A percentile compares a stretch with the other conserved stretches of the same genome.
phyloP scores from a whole-genome alignment of 2,113 vertebrate species.

The Chaetodon auriga region DNA sequence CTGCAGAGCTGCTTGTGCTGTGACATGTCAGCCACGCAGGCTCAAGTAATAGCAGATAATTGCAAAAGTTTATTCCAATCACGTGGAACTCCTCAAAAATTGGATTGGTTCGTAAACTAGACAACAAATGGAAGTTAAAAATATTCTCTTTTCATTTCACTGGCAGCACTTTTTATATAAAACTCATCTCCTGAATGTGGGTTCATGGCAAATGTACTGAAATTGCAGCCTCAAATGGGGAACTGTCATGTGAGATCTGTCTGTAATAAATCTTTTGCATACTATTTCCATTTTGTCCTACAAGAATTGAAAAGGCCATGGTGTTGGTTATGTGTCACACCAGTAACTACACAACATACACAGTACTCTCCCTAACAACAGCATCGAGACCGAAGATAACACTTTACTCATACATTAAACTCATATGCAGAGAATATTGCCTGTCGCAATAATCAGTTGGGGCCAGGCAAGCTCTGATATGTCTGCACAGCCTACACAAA shows the following conservation, averaged over 20 bases:
- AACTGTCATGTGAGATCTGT: background rate
- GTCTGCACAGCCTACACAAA: background rate
- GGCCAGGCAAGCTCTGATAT: background rate
- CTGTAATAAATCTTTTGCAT: slow-evolving; percentile 24
- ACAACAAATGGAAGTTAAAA: background rate
- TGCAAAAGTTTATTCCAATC: slow-evolving; percentile 24
- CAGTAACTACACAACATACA: background rate
- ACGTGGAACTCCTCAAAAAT: slow-evolving; percentile 12
- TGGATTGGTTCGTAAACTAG: slow-evolving; percentile 2
- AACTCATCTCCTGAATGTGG: background rate
- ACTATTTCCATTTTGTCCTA: slow-evolving; percentile 47
- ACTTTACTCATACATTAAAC: background rate
- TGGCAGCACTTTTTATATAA: background rate
- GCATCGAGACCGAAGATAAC: background rate
- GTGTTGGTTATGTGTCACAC: background rate
- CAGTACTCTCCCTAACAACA: background rate
- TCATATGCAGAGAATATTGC: background rate
- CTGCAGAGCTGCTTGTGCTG: background rate
- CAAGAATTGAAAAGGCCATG: background rate
- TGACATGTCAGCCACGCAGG: background rate
- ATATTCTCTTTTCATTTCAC: background rate
- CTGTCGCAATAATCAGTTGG: background rate
- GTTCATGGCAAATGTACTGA: background rate
- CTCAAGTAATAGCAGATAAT: background rate
- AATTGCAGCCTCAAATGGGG: background rate